A percentile compares a stretch with the other conserved stretches of the same genome.
These are phyloP conservation scores for Nasua narica DNA, from an alignment of 2,797 vertebrate species.

Conservation along the genomic window DNA sequence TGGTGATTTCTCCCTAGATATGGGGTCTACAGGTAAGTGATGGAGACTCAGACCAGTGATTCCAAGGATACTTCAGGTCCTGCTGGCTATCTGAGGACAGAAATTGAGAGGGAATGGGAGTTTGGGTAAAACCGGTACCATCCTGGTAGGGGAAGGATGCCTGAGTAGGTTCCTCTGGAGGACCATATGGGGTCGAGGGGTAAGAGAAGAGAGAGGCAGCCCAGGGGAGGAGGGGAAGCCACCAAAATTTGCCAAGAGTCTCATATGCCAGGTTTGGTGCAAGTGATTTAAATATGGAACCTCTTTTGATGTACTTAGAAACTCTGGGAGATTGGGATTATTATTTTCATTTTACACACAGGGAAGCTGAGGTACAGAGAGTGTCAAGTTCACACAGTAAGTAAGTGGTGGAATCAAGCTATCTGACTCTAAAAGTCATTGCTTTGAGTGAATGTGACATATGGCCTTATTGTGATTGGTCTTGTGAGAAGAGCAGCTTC, in stretches of 20 bases:
- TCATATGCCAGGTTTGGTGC: neutral
- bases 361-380: neutral
- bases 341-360: neutral
- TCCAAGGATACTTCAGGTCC: neutral
- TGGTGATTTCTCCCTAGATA: neutral
- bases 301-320: neutral
- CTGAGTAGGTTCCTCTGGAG: neutral
- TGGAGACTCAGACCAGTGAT: neutral
- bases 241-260: neutral
- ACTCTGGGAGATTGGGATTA: neutral
- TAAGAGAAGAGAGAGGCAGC: neutral
- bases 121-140: neutral
- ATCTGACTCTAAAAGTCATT: neutral
- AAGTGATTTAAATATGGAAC: neutral
- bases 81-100: neutral
- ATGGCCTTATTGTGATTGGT: neutral
- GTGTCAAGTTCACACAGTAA: neutral
- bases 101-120: neutral
- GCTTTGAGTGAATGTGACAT: neutral
- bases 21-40: neutral
- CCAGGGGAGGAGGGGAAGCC: neutral
- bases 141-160: neutral
- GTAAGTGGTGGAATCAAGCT: neutral
- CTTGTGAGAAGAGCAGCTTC: neutral
- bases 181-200: neutral